A percentile compares a stretch with the other conserved stretches of the same genome.
Conservation (phyloP, 2,113 vertebrate species). For the Orcinus orca region DNA sequence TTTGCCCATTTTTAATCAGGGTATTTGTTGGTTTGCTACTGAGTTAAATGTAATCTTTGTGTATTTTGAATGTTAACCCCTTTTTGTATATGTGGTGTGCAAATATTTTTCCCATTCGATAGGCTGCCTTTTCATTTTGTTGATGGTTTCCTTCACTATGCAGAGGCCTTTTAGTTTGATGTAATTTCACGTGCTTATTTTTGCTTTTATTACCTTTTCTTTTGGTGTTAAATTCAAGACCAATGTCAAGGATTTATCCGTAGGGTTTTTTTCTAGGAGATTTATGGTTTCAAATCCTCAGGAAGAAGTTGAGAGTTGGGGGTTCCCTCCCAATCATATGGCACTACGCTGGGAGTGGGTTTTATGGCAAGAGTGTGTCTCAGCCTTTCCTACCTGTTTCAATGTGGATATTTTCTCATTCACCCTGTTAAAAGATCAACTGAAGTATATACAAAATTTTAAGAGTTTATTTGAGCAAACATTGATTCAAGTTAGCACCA, state of each 20-base stretch:
- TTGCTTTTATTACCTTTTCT: not conserved
- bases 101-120: not conserved
- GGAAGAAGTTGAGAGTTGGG: not conserved
- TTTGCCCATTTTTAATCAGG: not conserved
- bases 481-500: not conserved
- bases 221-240: not conserved
- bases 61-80: not conserved
- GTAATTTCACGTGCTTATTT: not conserved
- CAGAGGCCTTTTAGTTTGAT: not conserved
- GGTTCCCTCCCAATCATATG: not conserved
- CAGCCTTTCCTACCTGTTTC: not conserved
- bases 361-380: not conserved
- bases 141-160: not conserved
- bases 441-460: not conserved
- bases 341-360: not conserved
- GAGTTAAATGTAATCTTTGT: not conserved
- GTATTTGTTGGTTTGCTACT: not conserved
- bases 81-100: not conserved
- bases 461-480: not conserved
- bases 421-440: not conserved
- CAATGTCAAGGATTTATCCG: not conserved
- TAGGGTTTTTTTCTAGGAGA: not conserved
- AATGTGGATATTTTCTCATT: not conserved
- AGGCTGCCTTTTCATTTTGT: not conserved
- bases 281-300: not conserved